Evolutionary conservation across 2,113 vertebrate genomes (phyloP).

Genomic region (Phyllostomus discolor): DNA sequence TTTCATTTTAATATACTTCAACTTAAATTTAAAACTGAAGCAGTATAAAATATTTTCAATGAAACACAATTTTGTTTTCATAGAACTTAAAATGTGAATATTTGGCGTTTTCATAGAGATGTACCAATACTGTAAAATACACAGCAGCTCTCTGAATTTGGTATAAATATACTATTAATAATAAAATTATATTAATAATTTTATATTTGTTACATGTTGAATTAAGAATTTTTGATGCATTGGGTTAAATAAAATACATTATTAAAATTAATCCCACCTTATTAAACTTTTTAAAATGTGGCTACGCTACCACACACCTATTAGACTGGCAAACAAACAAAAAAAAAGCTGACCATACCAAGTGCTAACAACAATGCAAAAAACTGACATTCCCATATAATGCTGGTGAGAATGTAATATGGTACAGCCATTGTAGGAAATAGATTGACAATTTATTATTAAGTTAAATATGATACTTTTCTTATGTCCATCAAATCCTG

Average conservation of each 20-base stretch:
- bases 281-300: background rate
- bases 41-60: background rate
- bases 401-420: background rate
- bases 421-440: background rate
- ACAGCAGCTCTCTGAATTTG: background rate
- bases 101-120: background rate
- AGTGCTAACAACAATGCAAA: background rate
- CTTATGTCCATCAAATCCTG: background rate
- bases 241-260: background rate
- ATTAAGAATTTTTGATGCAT: background rate
- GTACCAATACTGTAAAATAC: background rate
- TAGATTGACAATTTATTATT: background rate
- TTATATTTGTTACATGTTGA: background rate
- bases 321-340: background rate
- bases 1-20: background rate
- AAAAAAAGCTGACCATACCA: background rate
- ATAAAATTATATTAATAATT: background rate
- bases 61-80: background rate
- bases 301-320: background rate
- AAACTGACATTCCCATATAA: background rate
- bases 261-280: background rate
- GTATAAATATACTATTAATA: background rate
- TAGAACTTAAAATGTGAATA: background rate
- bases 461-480: background rate
- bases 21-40: background rate